Evolutionary conservation across 2,113 vertebrate genomes (phyloP).

Genomic region (Psilopsiagon aymara): DNA sequence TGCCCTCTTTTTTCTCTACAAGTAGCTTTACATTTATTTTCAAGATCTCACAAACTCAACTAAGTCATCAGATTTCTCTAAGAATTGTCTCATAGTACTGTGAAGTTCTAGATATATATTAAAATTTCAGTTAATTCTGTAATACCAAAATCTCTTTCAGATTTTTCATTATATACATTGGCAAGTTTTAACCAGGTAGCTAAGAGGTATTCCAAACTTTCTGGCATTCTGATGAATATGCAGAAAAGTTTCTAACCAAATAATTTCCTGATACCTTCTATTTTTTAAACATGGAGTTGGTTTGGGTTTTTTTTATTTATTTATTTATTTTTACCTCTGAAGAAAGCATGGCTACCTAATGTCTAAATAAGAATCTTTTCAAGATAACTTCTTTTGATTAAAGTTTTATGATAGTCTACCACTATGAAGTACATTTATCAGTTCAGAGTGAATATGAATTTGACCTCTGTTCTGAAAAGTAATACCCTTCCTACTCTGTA

Average conservation of each 20-base stretch:
- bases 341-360: not conserved
- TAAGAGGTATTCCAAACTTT: not conserved
- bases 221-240: not conserved
- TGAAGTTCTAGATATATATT: not conserved
- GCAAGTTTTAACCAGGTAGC: not conserved
- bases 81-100: not conserved
- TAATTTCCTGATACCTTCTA: not conserved
- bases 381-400: not conserved
- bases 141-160: not conserved
- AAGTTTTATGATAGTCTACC: not conserved
- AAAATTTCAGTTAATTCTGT: not conserved
- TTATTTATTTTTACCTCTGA: not conserved
- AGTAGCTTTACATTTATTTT: not conserved
- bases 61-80: not conserved
- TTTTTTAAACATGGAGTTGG: not conserved
- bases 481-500: not conserved
- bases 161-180: not conserved
- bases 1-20: not conserved
- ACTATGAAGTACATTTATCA: not conserved
- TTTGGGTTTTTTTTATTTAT: rapidly evolving
- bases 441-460: not conserved
- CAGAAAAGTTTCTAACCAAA: not conserved
- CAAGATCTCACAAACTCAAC: not conserved
- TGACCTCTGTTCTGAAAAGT: not conserved
- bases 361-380: not conserved